A percentile compares a stretch with the other conserved stretches of the same genome.
Conservation (phyloP, 2,888 invertebrate species). For the Boloria euphrosyne region DNA sequence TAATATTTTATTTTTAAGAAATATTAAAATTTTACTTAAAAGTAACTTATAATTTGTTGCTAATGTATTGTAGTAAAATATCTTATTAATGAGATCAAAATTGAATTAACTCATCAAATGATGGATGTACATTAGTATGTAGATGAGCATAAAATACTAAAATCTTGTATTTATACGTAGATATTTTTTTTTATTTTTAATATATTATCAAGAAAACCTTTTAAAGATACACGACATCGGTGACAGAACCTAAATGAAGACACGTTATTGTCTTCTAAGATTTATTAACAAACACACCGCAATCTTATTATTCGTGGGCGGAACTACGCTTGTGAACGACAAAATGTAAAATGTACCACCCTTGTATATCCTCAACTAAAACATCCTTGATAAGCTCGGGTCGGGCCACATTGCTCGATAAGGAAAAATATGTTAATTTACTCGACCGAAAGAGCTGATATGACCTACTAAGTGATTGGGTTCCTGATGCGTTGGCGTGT, state of each 20-base stretch:
- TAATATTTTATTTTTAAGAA: too few species aligned
- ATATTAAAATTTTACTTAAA: too few species aligned
- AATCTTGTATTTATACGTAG: too few species aligned
- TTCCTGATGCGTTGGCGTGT: constrained; percentile 69
- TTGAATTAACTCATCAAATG: too few species aligned
- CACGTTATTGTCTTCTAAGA: constrained; percentile 73
- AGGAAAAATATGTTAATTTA: constrained; percentile 81
- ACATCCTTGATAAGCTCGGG: constrained; percentile 72
- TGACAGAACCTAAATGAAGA: constrained; percentile 66
- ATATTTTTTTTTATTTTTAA: not conserved
- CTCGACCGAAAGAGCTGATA: constrained; percentile 68
- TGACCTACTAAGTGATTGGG: constrained; percentile 81
- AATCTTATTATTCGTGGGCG: constrained; percentile 76
- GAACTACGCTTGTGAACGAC: constrained; percentile 67
- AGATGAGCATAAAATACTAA: too few species aligned
- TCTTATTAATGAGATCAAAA: too few species aligned
- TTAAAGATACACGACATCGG: constrained; percentile 53
- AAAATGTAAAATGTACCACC: constrained; percentile 55
- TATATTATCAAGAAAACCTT: not conserved
- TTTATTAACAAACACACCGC: constrained; percentile 75
- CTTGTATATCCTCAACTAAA: constrained; percentile 71
- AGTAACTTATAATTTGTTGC: too few species aligned
- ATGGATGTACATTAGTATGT: too few species aligned
- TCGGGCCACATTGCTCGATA: constrained; percentile 74
- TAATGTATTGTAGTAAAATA: too few species aligned